Percentiles rank a stretch among this genome's conserved stretches.
phyloP scores from a whole-genome alignment of 1,140 invertebrate species.

The Chymomyza costata region DNA sequence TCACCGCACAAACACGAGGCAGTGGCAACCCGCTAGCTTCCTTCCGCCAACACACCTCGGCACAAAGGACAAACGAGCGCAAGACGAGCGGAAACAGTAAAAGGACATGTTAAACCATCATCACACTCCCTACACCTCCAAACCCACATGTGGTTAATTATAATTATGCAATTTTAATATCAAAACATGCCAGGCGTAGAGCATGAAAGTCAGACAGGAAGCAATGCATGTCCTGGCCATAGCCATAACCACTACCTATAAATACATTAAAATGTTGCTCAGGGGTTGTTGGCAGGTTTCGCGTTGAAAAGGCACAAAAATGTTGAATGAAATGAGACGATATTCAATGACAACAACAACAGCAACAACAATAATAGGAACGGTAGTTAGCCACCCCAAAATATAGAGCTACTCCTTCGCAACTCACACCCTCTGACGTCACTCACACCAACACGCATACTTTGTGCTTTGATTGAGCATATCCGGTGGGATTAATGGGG shows the following conservation, averaged over 20 bases:
- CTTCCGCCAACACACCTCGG: constrained; percentile 26
- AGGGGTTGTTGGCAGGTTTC: constrained; percentile 42
- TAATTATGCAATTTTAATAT: constrained; percentile 75
- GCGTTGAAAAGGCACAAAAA: constrained; percentile 68
- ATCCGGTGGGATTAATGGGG: constrained; percentile 73
- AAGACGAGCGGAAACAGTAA: constrained; percentile 52
- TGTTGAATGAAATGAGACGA: constrained; percentile 74
- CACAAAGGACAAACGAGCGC: constrained; percentile 27
- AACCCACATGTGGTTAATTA: constrained; percentile 73
- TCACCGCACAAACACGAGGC: constrained; percentile 37
- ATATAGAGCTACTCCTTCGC: constrained; percentile 7
- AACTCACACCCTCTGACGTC: constrained; percentile 17
- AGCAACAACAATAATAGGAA: constrained; percentile 25
- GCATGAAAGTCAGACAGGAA: constrained; percentile 19
- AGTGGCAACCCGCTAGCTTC: constrained; percentile 22
- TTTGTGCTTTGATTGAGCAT: constrained; percentile 74
- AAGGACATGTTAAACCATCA: constrained; percentile 46
- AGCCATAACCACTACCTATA: constrained; percentile 21
- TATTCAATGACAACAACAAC: constrained; percentile 49
- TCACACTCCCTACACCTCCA: constrained; percentile 11
- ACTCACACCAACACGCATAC: constrained; percentile 44
- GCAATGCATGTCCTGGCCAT: constrained; percentile 28
- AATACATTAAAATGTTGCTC: constrained; percentile 22
- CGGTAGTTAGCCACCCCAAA: constrained; percentile 21
- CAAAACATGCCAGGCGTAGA: constrained; percentile 47